Percentiles rank a stretch among this genome's conserved stretches.
Evolutionary conservation across 1,140 invertebrate genomes (phyloP).

Genomic region (Diprion similis): DNA sequence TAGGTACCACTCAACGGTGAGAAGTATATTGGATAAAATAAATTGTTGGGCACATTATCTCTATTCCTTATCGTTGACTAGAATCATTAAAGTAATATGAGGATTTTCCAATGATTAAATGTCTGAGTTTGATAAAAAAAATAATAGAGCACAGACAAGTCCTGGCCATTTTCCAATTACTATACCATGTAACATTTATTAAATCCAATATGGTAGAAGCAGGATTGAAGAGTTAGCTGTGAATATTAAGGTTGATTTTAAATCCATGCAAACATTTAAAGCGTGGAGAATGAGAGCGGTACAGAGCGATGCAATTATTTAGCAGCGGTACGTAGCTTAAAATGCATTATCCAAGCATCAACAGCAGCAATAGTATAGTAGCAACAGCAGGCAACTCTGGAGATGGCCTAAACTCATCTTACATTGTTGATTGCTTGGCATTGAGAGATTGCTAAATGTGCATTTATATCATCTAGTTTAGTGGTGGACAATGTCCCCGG

Average conservation of each 20-base stretch:
- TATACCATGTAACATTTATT: neutral
- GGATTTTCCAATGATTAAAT: too few species aligned
- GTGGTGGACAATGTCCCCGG: constrained; percentile 16
- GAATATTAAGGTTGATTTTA: constrained; percentile 13
- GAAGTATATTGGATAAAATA: constrained; percentile 5
- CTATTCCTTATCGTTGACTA: too few species aligned
- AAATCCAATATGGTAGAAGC: constrained; percentile 5
- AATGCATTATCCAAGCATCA: constrained; percentile 16
- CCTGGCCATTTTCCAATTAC: neutral
- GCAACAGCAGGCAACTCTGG: constrained; percentile 59
- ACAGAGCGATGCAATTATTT: constrained; percentile 17
- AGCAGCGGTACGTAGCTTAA: neutral
- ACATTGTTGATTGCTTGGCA: constrained; percentile 50
- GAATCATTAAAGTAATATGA: too few species aligned
- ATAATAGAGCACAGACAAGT: too few species aligned
- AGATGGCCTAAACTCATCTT: constrained; percentile 60
- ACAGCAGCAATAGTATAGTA: constrained; percentile 19
- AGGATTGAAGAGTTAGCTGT: constrained; percentile 3
- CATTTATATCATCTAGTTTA: constrained; percentile 31
- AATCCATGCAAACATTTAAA: constrained; percentile 31
- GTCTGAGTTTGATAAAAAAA: too few species aligned
- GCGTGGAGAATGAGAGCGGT: constrained; percentile 31
- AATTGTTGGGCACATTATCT: neutral
- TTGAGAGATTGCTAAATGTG: constrained; percentile 42
- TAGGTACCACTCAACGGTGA: constrained; percentile 4